phyloP scores from a whole-genome alignment of 53 echinoderm and acorn worm species.

The Henricia sp. region DNA sequence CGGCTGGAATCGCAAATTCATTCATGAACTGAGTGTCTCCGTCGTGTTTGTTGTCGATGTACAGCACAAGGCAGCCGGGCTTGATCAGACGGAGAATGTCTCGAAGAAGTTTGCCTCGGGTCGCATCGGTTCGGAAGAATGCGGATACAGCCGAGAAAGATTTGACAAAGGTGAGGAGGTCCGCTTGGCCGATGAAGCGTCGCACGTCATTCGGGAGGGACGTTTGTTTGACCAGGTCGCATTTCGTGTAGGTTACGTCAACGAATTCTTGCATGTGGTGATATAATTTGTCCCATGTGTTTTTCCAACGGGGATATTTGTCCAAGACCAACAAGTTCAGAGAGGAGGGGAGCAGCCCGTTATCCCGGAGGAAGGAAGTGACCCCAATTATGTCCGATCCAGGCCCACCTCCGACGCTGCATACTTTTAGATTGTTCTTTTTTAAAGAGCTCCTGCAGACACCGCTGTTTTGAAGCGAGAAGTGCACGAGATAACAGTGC shows the following conservation, averaged over 20 bases:
- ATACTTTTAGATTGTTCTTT: not conserved
- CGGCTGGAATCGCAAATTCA: conserved; percentile 1
- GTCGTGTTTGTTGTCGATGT: conserved; percentile 15
- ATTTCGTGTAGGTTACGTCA: conserved; percentile 12
- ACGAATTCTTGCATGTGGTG: conserved; percentile 4
- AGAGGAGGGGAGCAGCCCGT: not conserved
- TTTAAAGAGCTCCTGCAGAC: not conserved
- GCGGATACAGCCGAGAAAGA: conserved; percentile 20
- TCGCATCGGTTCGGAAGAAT: not conserved
- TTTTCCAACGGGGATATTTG: conserved; percentile 20
- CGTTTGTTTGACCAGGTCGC: not conserved
- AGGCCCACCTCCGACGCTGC: conserved; percentile 47
- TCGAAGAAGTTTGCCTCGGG: not conserved
- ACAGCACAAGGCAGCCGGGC: conserved; percentile 10
- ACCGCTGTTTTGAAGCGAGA: not conserved
- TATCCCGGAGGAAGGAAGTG: conserved; percentile 17
- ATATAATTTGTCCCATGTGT: conserved; percentile 15
- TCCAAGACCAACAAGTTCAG: conserved; percentile 29
- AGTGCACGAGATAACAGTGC: conserved; percentile 8
- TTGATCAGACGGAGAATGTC: not conserved
- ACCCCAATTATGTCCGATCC: conserved; percentile 46
- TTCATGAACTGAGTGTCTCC: not conserved
- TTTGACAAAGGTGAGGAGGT: conserved; percentile 27
- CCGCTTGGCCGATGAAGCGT: conserved; percentile 3
- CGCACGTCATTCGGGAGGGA: not conserved